Base-by-base conservation (phyloP, 2,888 invertebrate genomes). In the Phengaris alcon region DNA sequence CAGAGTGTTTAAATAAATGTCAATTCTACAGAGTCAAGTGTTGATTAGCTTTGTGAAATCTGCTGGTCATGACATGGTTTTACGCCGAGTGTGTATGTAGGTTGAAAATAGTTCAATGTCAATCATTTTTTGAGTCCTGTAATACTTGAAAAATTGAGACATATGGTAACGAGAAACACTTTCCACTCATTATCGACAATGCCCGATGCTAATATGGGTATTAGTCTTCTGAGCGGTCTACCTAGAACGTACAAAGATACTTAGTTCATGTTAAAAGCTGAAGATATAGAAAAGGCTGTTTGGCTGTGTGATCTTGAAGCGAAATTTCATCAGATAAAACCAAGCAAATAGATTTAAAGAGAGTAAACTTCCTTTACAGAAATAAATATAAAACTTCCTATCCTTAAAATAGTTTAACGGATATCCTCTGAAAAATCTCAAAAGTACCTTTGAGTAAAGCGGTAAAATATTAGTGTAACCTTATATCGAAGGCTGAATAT, bases 1-100 rank as follows among this genome's bases (percentile, higher is more conserved):
- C 72, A 72, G 52, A 72, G 72, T 72, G 72, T 72, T 72, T 72
- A 72, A 52, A 72, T 54, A 72, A 54, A 72, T 72, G 72, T 54
- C 72, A 72, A 72, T 48, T 15, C 51, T 22, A 70, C 70, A 48
- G 15, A 48, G 51, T 51, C 48, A 15, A 70, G 48, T 22, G 46
- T 52, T 51, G 48, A 70, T 70, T 70, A 70, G 48, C 70, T 70
- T 69, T 69, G 48, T 69, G 69, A 69, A 69, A 69, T 64, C 64
- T 44, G 64, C 64, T 64, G 64, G 64, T 64, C 64, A 44, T 64
- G 64, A 64, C 64, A 64, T 64, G 64, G 64, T 64, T 64, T 64
- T 13, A 64, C 64, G 22, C 3, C 15, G 22, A 64, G 64, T 64
- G 64, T 35, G 64, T 70, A 51, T 10, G 70, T 51, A 70, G 48